Percentiles rank a stretch among this genome's conserved stretches.
These are phyloP conservation scores for Nemurella pictetii DNA, from an alignment of 2,888 invertebrate genomes.

Conservation along the genomic window DNA sequence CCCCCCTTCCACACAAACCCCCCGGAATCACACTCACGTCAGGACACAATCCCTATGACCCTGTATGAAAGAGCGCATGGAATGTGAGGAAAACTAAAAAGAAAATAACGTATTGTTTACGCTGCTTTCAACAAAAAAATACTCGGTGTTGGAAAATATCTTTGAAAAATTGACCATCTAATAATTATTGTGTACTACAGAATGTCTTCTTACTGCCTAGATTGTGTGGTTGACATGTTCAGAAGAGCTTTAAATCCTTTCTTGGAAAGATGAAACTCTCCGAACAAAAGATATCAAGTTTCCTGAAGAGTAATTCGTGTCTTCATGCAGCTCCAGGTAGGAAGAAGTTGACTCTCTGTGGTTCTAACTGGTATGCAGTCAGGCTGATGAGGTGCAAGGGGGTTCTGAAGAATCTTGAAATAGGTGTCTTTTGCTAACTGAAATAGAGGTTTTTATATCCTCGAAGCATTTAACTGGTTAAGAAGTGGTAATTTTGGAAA, in stretches of 20 bases:
- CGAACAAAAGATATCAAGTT: too few species aligned
- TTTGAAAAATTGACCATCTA: not conserved
- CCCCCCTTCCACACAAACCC: not conserved
- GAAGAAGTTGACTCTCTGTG: too few species aligned
- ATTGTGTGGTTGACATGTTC: not conserved
- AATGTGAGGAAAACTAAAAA: constrained; percentile 3
- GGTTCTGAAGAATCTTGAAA: constrained; percentile 21
- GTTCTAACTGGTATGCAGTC: constrained; percentile 33
- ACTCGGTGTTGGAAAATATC: not conserved
- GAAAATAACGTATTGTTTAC: not conserved
- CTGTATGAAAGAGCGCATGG: constrained; percentile 11
- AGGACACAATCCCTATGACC: too few species aligned
- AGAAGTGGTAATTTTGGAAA: constrained; percentile 10
- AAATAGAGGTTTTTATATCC: too few species aligned
- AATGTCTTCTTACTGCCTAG: not conserved
- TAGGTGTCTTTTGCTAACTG: constrained; percentile 17
- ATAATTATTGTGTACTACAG: not conserved
- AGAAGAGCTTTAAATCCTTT: constrained; percentile 18
- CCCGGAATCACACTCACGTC: too few species aligned
- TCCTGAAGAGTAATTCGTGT: too few species aligned
- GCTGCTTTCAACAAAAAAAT: not conserved
- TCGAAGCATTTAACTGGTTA: constrained; percentile 2
- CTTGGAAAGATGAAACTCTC: too few species aligned
- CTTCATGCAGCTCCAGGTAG: too few species aligned
- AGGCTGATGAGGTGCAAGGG: constrained; percentile 21